These are phyloP conservation scores for Crocallis elinguaria DNA, from an alignment of 2,888 invertebrate genomes.

Conservation along the genomic window DNA sequence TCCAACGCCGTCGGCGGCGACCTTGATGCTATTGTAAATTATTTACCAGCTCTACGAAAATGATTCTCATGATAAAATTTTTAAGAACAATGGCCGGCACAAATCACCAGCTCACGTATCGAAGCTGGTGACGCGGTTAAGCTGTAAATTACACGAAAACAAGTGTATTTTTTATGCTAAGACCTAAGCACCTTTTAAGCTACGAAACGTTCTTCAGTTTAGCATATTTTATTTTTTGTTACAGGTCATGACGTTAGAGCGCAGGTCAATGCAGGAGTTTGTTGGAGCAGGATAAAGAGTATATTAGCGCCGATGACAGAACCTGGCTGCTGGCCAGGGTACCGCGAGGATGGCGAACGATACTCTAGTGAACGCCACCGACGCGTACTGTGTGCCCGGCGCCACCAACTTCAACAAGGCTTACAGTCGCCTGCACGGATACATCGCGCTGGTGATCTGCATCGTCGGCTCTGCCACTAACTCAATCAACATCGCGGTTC, in stretches of 20 bases:
- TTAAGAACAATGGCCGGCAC: constrained; percentile 16
- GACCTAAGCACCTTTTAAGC: background rate
- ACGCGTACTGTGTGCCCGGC: constrained; percentile 83
- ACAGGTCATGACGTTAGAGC: constrained; percentile 48
- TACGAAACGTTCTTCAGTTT: background rate
- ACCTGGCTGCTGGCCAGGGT: constrained; percentile 40
- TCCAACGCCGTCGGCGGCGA: constrained; percentile 11
- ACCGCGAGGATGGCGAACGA: constrained; percentile 63
- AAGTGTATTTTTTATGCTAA: constrained; percentile 1
- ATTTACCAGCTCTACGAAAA: constrained; percentile 30
- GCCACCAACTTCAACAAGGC: constrained; percentile 86
- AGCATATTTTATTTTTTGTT: constrained; percentile 46
- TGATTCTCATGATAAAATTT: constrained; percentile 20
- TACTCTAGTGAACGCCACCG: constrained; percentile 51
- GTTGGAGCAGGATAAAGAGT: constrained; percentile 11
- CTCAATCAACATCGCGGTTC: constrained; percentile 95
- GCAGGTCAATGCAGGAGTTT: background rate
- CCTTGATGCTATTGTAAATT: constrained; percentile 47
- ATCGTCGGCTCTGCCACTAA: constrained; percentile 96
- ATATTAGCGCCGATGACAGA: constrained; percentile 52
- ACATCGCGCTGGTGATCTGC: constrained; percentile 93
- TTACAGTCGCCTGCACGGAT: constrained; percentile 92
- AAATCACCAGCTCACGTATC: constrained; percentile 14
- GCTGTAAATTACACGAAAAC: background rate
- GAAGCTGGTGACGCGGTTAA: constrained; percentile 3